These are phyloP conservation scores for Arrhopalites spinosus DNA, from an alignment of 2,888 invertebrate genomes.

Conservation along the genomic window DNA sequence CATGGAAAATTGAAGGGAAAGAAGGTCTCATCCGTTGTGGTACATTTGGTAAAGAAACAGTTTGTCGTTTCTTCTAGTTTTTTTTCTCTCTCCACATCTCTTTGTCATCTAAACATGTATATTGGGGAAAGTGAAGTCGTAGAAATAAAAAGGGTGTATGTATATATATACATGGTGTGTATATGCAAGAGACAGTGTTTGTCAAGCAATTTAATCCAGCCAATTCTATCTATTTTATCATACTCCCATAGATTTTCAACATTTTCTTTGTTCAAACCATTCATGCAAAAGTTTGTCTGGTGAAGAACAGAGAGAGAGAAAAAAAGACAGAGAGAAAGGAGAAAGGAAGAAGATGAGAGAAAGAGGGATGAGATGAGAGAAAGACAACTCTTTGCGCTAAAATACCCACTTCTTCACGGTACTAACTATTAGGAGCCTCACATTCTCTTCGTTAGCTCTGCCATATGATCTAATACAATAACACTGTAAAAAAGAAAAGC, in stretches of 20 bases:
- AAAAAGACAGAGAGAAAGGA: background rate
- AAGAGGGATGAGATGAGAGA: background rate
- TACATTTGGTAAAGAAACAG: conserved; percentile 23
- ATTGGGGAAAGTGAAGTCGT: background rate
- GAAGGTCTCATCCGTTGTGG: conserved; percentile 17
- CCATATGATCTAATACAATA: no score
- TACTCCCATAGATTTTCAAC: conserved; percentile 3
- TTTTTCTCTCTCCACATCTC: background rate
- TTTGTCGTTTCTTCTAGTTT: conserved; percentile 1
- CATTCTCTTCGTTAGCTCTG: no score
- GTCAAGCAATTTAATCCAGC: conserved; percentile 19
- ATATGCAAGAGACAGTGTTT: conserved; percentile 22
- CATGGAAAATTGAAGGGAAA: conserved; percentile 22
- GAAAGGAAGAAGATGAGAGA: background rate
- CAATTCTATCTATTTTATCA: conserved; percentile 23
- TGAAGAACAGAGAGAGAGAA: background rate
- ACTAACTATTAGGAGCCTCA: no score
- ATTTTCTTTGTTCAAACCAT: background rate
- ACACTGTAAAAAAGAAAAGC: no score
- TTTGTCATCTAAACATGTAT: background rate
- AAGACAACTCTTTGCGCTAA: background rate
- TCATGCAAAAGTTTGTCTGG: background rate
- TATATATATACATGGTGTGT: background rate
- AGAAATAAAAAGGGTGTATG: background rate
- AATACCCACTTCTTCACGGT: no score